These are phyloP conservation scores for Spilarctia lutea DNA, from an alignment of 2,888 invertebrate species.

Conservation along the genomic window DNA sequence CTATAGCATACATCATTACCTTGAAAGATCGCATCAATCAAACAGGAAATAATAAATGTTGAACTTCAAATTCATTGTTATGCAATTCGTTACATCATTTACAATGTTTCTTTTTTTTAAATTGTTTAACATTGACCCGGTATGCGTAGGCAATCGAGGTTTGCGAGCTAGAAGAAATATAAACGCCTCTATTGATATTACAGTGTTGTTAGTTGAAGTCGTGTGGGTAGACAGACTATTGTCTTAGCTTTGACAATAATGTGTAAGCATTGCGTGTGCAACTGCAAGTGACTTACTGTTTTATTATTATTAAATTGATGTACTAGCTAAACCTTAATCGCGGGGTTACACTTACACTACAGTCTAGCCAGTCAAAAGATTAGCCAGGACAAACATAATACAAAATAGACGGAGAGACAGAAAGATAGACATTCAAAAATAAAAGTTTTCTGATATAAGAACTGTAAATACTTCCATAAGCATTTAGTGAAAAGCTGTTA, in stretches of 20 bases:
- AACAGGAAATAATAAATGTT: slow-evolving; percentile 12
- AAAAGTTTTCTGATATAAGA: no score
- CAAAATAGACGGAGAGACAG: no score
- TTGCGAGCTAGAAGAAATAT: slow-evolving; percentile 20
- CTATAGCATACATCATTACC: neutral
- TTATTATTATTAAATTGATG: slow-evolving; percentile 2
- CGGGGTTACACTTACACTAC: no score
- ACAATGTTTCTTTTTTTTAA: slow-evolving; percentile 34
- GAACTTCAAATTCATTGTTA: slow-evolving; percentile 35
- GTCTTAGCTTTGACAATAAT: slow-evolving; percentile 35
- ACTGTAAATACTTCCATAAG: no score
- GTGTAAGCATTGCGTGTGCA: slow-evolving; percentile 33
- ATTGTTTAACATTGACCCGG: slow-evolving; percentile 50
- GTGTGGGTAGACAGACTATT: slow-evolving; percentile 47
- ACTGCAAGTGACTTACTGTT: slow-evolving; percentile 31
- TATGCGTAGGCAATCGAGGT: slow-evolving; percentile 25
- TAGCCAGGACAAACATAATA: no score
- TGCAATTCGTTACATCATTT: slow-evolving; percentile 47
- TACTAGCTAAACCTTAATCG: no score
- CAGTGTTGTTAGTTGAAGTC: slow-evolving; percentile 22
- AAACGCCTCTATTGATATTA: slow-evolving; percentile 35
- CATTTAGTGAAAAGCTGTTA: no score
- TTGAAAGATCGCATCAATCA: slow-evolving; percentile 13
- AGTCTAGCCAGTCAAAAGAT: no score
- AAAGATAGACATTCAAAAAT: no score